These are phyloP conservation scores for Anser cygnoides DNA, from an alignment of 2,113 vertebrate species.

Conservation along the genomic window DNA sequence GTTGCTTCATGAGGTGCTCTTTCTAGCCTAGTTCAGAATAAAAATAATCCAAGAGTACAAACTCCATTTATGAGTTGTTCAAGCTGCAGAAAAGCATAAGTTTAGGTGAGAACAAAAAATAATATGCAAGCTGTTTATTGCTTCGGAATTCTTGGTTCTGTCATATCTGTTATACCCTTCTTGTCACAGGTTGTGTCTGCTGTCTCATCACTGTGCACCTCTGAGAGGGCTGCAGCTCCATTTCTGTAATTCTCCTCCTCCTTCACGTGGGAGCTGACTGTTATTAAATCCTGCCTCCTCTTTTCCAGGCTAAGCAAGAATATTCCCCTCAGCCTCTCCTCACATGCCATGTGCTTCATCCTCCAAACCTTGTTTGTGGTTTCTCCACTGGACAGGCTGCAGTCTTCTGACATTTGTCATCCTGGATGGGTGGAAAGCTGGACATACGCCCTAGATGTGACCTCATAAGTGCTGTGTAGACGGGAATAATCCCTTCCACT, in stretches of 20 bases:
- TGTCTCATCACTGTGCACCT: not conserved
- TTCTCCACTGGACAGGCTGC: not conserved
- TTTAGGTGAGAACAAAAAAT: not conserved
- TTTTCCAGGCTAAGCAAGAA: not conserved
- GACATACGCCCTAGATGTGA: rapidly evolving
- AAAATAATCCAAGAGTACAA: not conserved
- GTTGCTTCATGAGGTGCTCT: not conserved
- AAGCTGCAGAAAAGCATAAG: not conserved
- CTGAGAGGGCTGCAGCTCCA: not conserved
- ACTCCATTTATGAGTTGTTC: not conserved
- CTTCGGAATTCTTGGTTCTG: not conserved
- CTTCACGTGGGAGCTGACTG: not conserved
- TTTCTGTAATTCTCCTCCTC: not conserved
- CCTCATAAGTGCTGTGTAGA: not conserved
- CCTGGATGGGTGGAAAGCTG: not conserved
- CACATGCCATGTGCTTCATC: not conserved
- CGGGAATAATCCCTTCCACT: not conserved
- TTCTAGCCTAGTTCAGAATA: not conserved
- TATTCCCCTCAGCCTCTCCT: not conserved
- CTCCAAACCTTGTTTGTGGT: not conserved
- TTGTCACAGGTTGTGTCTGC: not conserved
- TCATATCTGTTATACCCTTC: not conserved
- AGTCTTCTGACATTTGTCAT: not conserved
- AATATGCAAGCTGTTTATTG: not conserved
- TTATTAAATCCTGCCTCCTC: not conserved